A percentile compares a stretch with the other conserved stretches of the same genome.
Conservation (phyloP, 2,888 invertebrate species). For the Netelia inedita region DNA sequence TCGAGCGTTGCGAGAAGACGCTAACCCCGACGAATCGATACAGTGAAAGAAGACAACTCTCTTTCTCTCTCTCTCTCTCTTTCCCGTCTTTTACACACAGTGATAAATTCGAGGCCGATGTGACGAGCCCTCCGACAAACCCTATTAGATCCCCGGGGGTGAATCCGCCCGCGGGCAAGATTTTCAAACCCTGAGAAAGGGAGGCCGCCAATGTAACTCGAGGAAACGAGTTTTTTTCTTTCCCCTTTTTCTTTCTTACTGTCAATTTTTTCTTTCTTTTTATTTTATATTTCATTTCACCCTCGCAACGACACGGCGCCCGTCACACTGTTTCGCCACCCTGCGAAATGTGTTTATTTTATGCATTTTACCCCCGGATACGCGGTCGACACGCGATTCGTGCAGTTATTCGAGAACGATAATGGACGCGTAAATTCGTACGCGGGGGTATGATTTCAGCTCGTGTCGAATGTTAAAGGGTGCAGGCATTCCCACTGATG, state of each 20-base stretch:
- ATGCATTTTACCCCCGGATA: background rate
- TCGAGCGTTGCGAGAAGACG: slow-evolving; percentile 9
- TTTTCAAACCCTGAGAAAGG: slow-evolving; percentile 37
- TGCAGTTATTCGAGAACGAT: background rate
- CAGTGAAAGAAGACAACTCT: slow-evolving; percentile 7
- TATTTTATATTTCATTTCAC: slow-evolving; percentile 9
- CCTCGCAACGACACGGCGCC: background rate
- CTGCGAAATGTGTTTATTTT: slow-evolving; percentile 25
- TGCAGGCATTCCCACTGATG: background rate
- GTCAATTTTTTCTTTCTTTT: slow-evolving; percentile 18
- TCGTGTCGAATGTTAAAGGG: slow-evolving; percentile 21
- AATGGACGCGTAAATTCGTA: slow-evolving; percentile 32
- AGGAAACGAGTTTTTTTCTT: background rate
- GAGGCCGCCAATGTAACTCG: background rate
- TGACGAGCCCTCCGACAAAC: slow-evolving; percentile 62
- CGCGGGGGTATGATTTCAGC: background rate
- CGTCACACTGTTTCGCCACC: slow-evolving; percentile 25
- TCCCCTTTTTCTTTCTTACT: background rate
- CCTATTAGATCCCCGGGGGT: slow-evolving; percentile 50
- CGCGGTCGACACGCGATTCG: background rate
- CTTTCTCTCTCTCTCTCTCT: too few species aligned
- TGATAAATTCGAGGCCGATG: slow-evolving; percentile 62
- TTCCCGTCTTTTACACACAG: slow-evolving; percentile 3
- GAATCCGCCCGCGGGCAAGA: slow-evolving; percentile 37
- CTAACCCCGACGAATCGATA: slow-evolving; percentile 40